phyloP scores from a whole-genome alignment of 92 coral and sea anemone species.

The Umimayanthus chanpuru region DNA sequence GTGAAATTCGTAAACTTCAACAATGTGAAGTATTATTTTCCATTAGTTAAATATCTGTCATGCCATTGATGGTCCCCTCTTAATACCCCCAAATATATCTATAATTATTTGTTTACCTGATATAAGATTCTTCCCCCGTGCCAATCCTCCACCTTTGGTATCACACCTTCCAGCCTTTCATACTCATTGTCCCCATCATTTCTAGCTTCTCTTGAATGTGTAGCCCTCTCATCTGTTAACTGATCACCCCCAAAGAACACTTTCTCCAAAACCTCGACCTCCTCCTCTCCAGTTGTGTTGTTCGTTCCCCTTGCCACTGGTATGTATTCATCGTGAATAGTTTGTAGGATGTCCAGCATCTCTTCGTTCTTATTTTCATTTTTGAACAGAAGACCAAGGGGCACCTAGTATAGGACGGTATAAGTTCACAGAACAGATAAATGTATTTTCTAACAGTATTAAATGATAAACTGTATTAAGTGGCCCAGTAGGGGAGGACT shows the following conservation, averaged over 20 bases:
- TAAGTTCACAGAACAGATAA: too few relatives aligned
- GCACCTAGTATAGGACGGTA: conserved; percentile 42
- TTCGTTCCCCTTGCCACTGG: conserved; percentile 44
- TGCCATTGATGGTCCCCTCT: too few relatives aligned
- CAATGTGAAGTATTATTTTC: too few relatives aligned
- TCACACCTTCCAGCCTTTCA: conserved; percentile 56
- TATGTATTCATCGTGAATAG: conserved; percentile 56
- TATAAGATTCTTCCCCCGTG: conserved; percentile 61
- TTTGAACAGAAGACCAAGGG: conserved; percentile 63
- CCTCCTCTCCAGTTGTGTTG: conserved; percentile 28
- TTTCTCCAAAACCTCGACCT: conserved; percentile 17
- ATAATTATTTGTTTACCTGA: conserved; percentile 44
- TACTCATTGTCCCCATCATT: conserved; percentile 58
- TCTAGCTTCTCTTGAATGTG: conserved; percentile 58
- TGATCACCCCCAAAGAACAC: conserved; percentile 69
- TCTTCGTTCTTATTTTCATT: conserved; percentile 63
- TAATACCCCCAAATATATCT: too few relatives aligned
- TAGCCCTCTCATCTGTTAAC: conserved; percentile 61
- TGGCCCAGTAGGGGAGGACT: too few relatives aligned
- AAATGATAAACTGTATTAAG: too few relatives aligned
- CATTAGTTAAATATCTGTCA: too few relatives aligned
- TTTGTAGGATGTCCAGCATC: conserved; percentile 62
- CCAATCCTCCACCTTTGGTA: conserved; percentile 72
- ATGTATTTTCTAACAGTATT: too few relatives aligned
- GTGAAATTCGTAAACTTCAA: too few relatives aligned